Percentiles rank a stretch among this genome's conserved stretches.
Conservation (phyloP, 2,888 invertebrate species). For the Diogma glabrata region DNA sequence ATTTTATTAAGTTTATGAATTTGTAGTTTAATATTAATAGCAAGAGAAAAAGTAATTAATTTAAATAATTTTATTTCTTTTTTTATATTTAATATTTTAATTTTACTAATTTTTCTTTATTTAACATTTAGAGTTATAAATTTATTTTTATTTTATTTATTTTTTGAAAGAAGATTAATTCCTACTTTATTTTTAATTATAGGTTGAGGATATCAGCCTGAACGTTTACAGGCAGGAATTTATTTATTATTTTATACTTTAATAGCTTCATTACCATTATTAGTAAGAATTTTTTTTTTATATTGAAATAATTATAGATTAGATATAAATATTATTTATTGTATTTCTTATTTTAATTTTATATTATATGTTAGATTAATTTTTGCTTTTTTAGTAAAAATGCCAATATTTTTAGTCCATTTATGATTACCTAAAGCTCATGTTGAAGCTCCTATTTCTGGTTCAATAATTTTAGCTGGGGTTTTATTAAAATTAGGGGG, state of each 20-base stretch:
- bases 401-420: neutral
- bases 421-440: conserved; percentile 52
- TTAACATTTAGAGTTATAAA: conserved; percentile 45
- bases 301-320: no score
- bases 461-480: conserved; percentile 63
- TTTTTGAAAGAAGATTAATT: conserved; percentile 57
- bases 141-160: conserved; percentile 56
- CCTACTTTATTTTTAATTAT: conserved; percentile 55
- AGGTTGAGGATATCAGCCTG: conserved; percentile 55
- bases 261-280: conserved; percentile 48
- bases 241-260: conserved; percentile 63
- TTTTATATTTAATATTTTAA: conserved; percentile 42
- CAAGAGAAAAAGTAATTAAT: conserved; percentile 40
- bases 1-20: conserved; percentile 48
- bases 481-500: conserved; percentile 61
- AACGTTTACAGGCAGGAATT: conserved; percentile 51
- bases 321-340: no score
- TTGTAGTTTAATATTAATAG: conserved; percentile 45
- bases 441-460: conserved; percentile 61
- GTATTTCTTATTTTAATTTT: conserved; percentile 59
- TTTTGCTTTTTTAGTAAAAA: neutral
- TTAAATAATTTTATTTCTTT: conserved; percentile 38
- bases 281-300: no score
- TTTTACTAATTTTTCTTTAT: conserved; percentile 44
- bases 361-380: conserved; percentile 24